Evolutionary conservation across 1,140 invertebrate genomes (phyloP).

Genomic region (Brachionus plicatilis): DNA sequence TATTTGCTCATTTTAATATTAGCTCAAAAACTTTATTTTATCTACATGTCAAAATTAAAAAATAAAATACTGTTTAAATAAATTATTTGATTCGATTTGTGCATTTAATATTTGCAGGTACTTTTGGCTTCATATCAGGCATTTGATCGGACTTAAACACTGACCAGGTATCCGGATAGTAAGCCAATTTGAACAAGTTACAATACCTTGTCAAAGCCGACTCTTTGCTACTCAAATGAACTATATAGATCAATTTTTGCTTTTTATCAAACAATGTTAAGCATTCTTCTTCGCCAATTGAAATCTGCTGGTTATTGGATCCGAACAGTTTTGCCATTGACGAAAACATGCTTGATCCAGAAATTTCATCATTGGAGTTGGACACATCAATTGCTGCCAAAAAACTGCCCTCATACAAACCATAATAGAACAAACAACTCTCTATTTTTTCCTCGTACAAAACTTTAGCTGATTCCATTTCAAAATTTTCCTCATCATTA

Average conservation of each 20-base stretch:
- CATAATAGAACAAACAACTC: conserved; percentile 26
- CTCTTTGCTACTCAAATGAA: not conserved
- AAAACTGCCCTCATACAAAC: not conserved
- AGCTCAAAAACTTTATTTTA: not conserved
- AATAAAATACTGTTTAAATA: not conserved
- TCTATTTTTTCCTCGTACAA: conserved; percentile 34
- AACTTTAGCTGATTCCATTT: not conserved
- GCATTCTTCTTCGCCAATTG: conserved; percentile 31
- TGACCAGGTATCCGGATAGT: not conserved
- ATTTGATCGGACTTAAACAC: conserved; percentile 33
- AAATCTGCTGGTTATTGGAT: not conserved
- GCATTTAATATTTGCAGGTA: not conserved
- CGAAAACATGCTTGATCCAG: not conserved
- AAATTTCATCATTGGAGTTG: not conserved
- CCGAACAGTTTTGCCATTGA: not conserved
- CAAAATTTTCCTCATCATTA: not conserved
- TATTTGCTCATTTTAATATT: not conserved
- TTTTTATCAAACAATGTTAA: conserved; percentile 25
- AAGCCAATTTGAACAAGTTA: not conserved
- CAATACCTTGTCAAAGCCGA: conserved; percentile 5
- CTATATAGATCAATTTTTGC: not conserved
- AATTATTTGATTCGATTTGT: not conserved
- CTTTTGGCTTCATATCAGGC: conserved; percentile 3
- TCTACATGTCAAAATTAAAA: not conserved
- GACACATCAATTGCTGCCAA: not conserved